Percentiles rank a stretch among this genome's conserved stretches.
These are phyloP conservation scores for Antheraea yamamai DNA, from an alignment of 2,888 invertebrate genomes.

Conservation along the genomic window DNA sequence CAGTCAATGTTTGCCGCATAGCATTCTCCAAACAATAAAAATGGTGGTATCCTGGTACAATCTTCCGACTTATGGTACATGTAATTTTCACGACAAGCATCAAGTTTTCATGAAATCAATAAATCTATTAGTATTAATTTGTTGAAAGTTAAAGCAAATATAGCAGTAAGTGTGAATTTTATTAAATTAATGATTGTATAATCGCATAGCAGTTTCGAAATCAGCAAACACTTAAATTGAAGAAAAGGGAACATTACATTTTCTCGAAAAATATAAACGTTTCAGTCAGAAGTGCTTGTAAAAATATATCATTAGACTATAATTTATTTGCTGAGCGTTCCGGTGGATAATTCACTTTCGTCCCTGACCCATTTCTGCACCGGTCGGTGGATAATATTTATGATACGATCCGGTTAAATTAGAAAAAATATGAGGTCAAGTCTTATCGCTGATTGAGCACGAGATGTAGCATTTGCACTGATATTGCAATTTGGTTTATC, in stretches of 20 bases:
- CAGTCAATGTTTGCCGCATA: no score
- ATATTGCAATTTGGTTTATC: background rate
- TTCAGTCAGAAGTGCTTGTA: background rate
- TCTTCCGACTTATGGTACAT: no score
- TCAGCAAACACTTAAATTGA: background rate
- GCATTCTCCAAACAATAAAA: no score
- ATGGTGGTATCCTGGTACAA: no score
- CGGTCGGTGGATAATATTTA: conserved; percentile 10
- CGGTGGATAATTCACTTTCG: conserved; percentile 10
- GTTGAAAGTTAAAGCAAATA: background rate
- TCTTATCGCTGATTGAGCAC: background rate
- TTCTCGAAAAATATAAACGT: background rate
- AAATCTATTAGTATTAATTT: no score
- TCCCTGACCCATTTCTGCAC: conserved; percentile 4
- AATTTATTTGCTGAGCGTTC: conserved; percentile 11
- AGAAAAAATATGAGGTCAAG: conserved; percentile 4
- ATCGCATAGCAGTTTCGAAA: background rate
- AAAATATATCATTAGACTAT: conserved; percentile 2
- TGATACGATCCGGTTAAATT: conserved; percentile 7
- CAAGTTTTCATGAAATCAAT: no score
- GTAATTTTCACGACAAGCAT: no score
- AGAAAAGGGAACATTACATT: background rate
- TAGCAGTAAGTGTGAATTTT: background rate
- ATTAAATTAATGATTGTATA: background rate
- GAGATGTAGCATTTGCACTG: background rate